Percentiles rank a stretch among this genome's conserved stretches.
Conservation (phyloP, 1,140 invertebrate species). For the Dendroctonus valens region DNA sequence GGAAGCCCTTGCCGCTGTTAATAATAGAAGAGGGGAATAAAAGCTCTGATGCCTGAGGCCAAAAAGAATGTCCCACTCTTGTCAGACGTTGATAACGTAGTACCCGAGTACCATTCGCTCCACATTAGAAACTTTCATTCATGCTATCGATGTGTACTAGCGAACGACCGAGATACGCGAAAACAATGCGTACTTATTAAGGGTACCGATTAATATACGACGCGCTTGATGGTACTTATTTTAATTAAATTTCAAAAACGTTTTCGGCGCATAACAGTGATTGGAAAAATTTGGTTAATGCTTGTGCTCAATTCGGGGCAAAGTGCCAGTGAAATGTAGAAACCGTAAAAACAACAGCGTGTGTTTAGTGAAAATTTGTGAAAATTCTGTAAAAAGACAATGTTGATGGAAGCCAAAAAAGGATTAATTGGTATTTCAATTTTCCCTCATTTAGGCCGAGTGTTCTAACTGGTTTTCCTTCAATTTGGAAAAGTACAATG, state of each 20-base stretch:
- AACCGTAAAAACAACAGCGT: no score
- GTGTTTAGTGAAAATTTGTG: not conserved
- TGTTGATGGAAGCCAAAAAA: not conserved
- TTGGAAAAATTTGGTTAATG: no score
- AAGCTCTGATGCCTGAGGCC: not conserved
- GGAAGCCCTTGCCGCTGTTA: no score
- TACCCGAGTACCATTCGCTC: not conserved
- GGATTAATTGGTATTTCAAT: not conserved
- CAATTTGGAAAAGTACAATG: slow-evolving; percentile 16
- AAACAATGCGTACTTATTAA: not conserved
- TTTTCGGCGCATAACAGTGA: no score
- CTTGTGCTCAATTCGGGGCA: no score
- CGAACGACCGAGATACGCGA: not conserved
- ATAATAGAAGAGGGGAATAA: not conserved
- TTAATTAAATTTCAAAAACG: no score
- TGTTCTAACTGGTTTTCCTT: not conserved
- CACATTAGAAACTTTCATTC: not conserved
- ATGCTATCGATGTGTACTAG: not conserved
- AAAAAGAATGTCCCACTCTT: slow-evolving; percentile 1
- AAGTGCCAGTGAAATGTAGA: no score
- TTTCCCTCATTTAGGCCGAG: no score
- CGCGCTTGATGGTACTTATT: not conserved
- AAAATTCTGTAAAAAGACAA: not conserved
- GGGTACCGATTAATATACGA: not conserved
- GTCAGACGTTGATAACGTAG: not conserved